These are phyloP conservation scores for Actenoides hombroni DNA, from an alignment of 2,113 vertebrate species.

Conservation along the genomic window DNA sequence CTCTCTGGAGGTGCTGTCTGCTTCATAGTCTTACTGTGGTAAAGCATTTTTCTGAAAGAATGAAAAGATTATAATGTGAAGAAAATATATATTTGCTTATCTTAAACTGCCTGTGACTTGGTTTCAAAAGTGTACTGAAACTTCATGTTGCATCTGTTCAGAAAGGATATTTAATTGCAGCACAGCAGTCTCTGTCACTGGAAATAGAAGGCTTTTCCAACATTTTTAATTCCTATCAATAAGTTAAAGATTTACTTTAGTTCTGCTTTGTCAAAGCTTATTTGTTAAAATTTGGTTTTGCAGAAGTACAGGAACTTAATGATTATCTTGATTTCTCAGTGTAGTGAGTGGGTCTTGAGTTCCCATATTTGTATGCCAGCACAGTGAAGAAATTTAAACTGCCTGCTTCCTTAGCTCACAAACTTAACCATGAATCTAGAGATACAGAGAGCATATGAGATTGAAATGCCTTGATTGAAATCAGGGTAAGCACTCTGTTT, in stretches of 20 bases:
- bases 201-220: background rate
- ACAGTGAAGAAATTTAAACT: background rate
- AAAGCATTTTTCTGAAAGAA: background rate
- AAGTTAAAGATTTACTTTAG: background rate
- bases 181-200: background rate
- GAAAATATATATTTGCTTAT: background rate
- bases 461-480: background rate
- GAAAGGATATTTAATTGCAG: background rate
- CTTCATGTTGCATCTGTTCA: background rate
- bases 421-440: background rate
- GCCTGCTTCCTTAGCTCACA: background rate
- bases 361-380: background rate
- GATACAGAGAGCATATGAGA: background rate
- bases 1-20: background rate
- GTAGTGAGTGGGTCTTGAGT: background rate
- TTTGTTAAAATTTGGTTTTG: background rate
- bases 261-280: background rate
- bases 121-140: constrained; percentile 13
- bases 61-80: background rate
- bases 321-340: background rate
- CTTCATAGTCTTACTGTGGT: background rate
- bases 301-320: background rate
- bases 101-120: background rate
- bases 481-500: background rate
- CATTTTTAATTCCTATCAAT: too few species aligned